These are phyloP conservation scores for Phrynosoma blainvillii DNA, from an alignment of 2,113 vertebrate genomes.

Conservation along the genomic window DNA sequence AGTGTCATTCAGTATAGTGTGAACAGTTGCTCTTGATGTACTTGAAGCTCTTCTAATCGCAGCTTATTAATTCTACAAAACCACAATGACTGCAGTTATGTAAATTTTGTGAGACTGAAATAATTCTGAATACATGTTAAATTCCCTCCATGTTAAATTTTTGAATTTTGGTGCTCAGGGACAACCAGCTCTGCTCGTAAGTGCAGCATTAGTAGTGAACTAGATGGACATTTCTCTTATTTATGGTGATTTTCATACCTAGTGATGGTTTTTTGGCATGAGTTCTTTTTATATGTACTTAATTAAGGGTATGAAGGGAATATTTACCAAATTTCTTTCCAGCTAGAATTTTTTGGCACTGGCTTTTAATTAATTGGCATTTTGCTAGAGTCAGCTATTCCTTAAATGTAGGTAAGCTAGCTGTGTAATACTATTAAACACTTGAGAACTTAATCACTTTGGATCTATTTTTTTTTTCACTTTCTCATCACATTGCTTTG, in stretches of 20 bases:
- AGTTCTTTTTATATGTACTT: constrained; percentile 27
- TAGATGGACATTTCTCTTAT: neutral
- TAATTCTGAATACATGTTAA: neutral
- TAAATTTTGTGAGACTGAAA: neutral
- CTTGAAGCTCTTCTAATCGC: neutral
- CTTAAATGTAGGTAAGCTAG: constrained; percentile 27
- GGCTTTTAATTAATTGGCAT: constrained; percentile 19
- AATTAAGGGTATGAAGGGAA: constrained; percentile 27
- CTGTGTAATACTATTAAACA: constrained; percentile 5
- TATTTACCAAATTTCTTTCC: neutral
- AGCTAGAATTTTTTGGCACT: neutral
- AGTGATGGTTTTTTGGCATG: constrained; percentile 21
- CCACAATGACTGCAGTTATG: neutral
- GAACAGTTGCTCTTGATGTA: neutral
- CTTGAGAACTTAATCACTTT: constrained; percentile 29
- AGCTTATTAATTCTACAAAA: neutral
- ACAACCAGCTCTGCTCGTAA: neutral
- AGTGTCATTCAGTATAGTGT: neutral
- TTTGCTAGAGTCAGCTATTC: neutral
- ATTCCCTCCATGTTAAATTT: neutral
- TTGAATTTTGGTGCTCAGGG: constrained; percentile 3
- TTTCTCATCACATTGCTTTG: constrained; percentile 43
- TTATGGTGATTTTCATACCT: constrained; percentile 6
- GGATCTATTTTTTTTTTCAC: constrained; percentile 49
- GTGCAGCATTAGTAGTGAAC: accelerated